Evolutionary conservation across 2,888 invertebrate genomes (phyloP), one percentile per base, ranked within the genome.

Genomic region (Liopterus haemorrhoidalis): DNA sequence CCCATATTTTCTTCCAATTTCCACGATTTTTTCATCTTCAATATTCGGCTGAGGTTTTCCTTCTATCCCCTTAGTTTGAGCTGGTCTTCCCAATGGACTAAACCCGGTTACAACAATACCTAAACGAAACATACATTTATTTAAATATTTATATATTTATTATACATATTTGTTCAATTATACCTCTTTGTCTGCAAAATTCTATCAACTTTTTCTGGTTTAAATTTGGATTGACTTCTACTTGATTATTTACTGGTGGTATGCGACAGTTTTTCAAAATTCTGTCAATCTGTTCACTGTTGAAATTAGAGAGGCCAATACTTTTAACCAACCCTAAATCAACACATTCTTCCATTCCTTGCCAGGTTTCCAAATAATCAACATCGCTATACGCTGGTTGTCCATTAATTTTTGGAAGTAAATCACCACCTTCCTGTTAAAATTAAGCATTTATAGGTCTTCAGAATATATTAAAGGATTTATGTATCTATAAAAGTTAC

Each of bases 231-330:
- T 85, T 74, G 9, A 73, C 69, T 62, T 72, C 71, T 2, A 78
- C 69, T 67, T 84, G 78, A 59, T 80, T 79, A 11, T 74, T 72
- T 2, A 72, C 78, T 0, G 82, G 83, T 49, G 69, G 73, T 6
- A 80, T 71, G 41, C 60, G 67, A 25, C 78, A 72, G 36, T 72
- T 68, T 0, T 72, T 69, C 9, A 84, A 50, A 2, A 89, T 52
- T 8, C 81, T 69, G 39, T 78, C 72, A 4, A 87, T 68, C 62
- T 90, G 88, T 19, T 76, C 64, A 9, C 68, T 70, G 59, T 85
- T 87, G 61, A 88, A 89, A 65, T 90, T 89, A 28, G 86, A 86
- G 1, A 89, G 62, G 1, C 89, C 89, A 48, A 89, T 85, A 22
- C 80, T 79, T 55, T 73, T 78, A 0, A 77, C 66, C 8, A 85